Conservation (phyloP, 1,140 invertebrate species). For the Diuraphis noxia region DNA sequence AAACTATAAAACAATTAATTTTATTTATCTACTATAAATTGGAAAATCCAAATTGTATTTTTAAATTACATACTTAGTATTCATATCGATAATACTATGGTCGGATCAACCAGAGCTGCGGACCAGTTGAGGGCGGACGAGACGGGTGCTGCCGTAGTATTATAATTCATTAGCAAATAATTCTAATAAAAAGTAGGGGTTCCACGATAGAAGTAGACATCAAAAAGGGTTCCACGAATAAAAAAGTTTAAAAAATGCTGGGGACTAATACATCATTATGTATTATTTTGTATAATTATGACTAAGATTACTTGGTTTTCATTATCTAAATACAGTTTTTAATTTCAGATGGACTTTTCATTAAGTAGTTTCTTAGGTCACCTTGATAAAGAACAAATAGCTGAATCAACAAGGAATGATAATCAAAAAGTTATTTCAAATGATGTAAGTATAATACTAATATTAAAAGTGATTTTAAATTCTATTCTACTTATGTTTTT, state of each 20-base stretch:
- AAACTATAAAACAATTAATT: no score
- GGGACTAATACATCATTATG: background rate
- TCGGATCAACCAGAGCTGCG: no score
- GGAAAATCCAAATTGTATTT: no score
- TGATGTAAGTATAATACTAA: constrained; percentile 59
- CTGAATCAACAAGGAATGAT: constrained; percentile 55
- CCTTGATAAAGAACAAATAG: constrained; percentile 70
- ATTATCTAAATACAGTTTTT: background rate
- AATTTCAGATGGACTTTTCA: constrained; percentile 71
- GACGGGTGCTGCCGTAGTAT: no score
- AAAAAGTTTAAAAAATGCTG: background rate
- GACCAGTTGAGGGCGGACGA: no score
- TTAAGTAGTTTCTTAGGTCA: constrained; percentile 79
- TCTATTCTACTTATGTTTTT: background rate
- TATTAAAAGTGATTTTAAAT: background rate
- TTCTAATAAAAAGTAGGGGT: no score
- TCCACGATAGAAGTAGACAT: no score
- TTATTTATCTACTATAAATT: no score
- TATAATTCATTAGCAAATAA: no score
- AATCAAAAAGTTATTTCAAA: constrained; percentile 47
- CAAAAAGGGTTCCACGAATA: no score
- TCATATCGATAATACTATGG: no score
- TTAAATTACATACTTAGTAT: no score
- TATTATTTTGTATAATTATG: background rate
- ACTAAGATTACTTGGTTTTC: background rate